These are phyloP conservation scores for Drosophila bocki DNA, from an alignment of 1,140 invertebrate genomes.

Conservation along the genomic window DNA sequence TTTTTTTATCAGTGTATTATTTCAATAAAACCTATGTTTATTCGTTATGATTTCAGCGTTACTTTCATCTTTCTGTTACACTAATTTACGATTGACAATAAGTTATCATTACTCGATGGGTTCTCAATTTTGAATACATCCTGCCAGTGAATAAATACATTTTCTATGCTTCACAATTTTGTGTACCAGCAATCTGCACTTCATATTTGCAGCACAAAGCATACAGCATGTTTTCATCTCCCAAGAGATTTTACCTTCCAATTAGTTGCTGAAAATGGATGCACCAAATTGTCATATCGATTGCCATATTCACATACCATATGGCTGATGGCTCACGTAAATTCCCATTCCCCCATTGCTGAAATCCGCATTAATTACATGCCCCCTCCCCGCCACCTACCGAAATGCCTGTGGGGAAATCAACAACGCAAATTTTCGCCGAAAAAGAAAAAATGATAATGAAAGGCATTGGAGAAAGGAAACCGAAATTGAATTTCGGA, in stretches of 20 bases:
- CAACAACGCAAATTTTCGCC: constrained; percentile 50
- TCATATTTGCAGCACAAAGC: constrained; percentile 18
- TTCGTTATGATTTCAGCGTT: too few relatives aligned
- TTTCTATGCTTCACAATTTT: constrained; percentile 7
- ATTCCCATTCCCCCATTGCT: constrained; percentile 19
- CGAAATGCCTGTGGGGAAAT: constrained; percentile 62
- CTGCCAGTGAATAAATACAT: not conserved
- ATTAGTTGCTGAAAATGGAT: constrained; percentile 52
- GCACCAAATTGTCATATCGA: constrained; percentile 60
- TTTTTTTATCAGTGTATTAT: too few relatives aligned
- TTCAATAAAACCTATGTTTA: too few relatives aligned
- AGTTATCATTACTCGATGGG: too few relatives aligned
- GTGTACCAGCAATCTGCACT: constrained; percentile 21
- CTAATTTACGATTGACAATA: too few relatives aligned
- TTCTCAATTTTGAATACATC: not conserved
- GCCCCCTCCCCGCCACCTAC: not conserved
- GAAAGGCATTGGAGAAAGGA: constrained; percentile 31
- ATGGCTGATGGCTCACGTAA: constrained; percentile 31
- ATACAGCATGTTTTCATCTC: not conserved
- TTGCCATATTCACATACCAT: constrained; percentile 40
- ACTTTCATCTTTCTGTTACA: too few relatives aligned
- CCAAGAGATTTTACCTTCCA: constrained; percentile 45
- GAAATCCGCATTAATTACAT: constrained; percentile 64
- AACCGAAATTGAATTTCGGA: constrained; percentile 49
- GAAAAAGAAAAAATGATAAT: constrained; percentile 45